phyloP scores from a whole-genome alignment of 2,797 vertebrate species.

The Muscicapa striata region DNA sequence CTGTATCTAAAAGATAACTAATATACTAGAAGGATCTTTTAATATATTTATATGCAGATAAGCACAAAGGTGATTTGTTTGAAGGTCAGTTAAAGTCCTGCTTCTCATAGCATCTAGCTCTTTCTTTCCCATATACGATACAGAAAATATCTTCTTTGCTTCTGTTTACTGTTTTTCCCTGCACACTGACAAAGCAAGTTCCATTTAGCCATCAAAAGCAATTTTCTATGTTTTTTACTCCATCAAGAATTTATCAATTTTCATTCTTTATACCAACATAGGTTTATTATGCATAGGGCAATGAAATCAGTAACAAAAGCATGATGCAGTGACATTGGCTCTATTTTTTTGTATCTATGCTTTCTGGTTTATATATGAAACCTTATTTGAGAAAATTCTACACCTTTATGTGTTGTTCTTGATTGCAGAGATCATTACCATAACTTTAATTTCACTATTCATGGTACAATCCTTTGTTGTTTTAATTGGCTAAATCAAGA shows the following conservation, averaged over 20 bases:
- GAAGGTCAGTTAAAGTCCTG: background rate
- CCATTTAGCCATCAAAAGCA: background rate
- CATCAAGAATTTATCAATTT: background rate
- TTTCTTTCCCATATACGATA: background rate
- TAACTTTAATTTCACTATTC: background rate
- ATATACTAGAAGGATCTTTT: background rate
- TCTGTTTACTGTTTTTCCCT: background rate
- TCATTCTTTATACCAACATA: background rate
- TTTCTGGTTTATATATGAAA: background rate
- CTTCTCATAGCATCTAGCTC: background rate
- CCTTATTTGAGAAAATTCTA: background rate
- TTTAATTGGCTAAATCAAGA: background rate
- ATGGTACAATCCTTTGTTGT: background rate
- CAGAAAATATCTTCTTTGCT: background rate
- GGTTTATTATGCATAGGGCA: background rate
- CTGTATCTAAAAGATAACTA: background rate
- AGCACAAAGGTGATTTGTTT: background rate
- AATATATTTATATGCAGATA: background rate
- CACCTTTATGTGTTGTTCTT: background rate
- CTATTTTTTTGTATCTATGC: background rate
- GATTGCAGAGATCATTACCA: background rate
- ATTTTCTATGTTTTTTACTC: background rate
- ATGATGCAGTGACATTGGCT: background rate
- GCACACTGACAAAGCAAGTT: background rate
- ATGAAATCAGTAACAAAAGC: background rate